phyloP scores from a whole-genome alignment of 2,888 invertebrate species.

The Teleogryllus oceanicus region DNA sequence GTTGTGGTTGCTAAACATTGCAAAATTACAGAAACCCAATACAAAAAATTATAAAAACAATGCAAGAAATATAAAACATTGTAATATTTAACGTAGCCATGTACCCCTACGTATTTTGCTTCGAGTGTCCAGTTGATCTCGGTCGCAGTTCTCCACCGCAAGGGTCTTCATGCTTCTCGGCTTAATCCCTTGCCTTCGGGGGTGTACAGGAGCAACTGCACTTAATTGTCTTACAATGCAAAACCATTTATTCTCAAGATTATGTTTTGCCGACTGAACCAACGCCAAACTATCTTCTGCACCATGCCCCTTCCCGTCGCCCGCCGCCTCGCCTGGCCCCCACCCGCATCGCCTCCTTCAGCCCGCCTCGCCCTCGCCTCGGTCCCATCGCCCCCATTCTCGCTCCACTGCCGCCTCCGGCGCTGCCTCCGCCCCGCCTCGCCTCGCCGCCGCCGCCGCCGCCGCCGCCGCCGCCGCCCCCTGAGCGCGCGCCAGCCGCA shows the following conservation, averaged over 20 bases:
- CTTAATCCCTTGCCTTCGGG: no score
- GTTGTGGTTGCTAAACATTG: no score
- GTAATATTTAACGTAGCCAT: no score
- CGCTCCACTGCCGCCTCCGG: not conserved
- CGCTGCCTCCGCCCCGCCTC: not conserved
- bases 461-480: not conserved
- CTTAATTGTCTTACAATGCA: slow-evolving; percentile 24
- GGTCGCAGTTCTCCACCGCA: no score
- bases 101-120: no score
- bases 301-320: not conserved
- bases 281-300: not conserved
- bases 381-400: not conserved
- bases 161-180: no score
- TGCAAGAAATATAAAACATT: no score
- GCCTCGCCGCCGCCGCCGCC: not conserved
- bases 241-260: slow-evolving; percentile 23
- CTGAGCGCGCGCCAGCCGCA: slow-evolving; percentile 24
- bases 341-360: not conserved
- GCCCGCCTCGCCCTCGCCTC: not conserved
- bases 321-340: not conserved
- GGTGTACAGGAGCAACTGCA: not conserved
- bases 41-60: no score
- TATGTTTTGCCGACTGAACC: slow-evolving; percentile 28
- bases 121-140: no score
- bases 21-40: no score